A percentile compares a stretch with the other conserved stretches of the same genome.
Evolutionary conservation across 92 coral and sea anemone genomes (phyloP).

Genomic region (Porites evermanni): DNA sequence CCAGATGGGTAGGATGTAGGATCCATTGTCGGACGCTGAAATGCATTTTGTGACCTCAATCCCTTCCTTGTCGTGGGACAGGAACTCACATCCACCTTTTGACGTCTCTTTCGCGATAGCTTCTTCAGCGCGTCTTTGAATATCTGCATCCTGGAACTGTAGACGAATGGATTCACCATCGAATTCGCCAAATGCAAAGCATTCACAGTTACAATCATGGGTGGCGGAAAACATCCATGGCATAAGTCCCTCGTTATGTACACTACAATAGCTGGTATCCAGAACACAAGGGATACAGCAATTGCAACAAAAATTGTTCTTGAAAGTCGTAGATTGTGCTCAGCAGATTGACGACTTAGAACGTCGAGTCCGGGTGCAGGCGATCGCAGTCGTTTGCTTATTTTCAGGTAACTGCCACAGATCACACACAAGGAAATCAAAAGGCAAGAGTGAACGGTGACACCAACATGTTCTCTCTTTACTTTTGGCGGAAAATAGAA

Average conservation of each 20-base stretch:
- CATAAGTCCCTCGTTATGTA: background rate
- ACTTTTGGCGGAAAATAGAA: background rate
- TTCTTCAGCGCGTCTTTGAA: slow-evolving; percentile 23
- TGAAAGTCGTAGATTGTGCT: slow-evolving; percentile 7
- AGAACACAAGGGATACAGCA: background rate
- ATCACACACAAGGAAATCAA: background rate
- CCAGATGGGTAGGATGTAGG: too few species aligned
- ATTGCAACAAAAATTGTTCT: background rate
- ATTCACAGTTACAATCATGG: too few species aligned
- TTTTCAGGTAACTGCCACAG: background rate
- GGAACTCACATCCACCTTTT: background rate
- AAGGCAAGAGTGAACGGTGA: background rate
- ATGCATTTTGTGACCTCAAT: background rate
- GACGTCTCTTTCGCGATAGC: background rate
- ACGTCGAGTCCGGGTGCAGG: background rate
- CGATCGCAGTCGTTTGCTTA: background rate
- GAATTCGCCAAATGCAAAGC: slow-evolving; percentile 21
- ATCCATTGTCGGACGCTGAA: background rate
- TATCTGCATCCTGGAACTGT: slow-evolving; percentile 11
- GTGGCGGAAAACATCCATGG: too few species aligned
- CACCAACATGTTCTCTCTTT: background rate
- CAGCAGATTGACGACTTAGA: background rate
- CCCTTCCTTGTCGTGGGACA: background rate
- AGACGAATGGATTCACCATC: slow-evolving; percentile 25
- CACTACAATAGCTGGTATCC: slow-evolving; percentile 8